These are phyloP conservation scores for Monopterus albus DNA, from an alignment of 2,113 vertebrate genomes.

Conservation along the genomic window DNA sequence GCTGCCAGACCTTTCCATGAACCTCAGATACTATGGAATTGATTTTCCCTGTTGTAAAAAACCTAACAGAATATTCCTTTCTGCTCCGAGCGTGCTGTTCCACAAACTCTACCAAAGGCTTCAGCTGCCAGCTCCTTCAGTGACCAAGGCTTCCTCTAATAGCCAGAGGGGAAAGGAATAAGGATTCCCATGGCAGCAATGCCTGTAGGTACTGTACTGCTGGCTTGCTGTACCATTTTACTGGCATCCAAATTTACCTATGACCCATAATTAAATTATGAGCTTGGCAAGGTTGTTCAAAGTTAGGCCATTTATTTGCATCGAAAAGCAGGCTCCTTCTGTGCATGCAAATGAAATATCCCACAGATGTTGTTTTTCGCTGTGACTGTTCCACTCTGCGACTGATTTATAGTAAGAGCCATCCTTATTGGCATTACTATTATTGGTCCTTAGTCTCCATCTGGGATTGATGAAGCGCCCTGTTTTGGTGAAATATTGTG, in stretches of 20 bases:
- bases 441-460: no score
- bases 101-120: slow-evolving; percentile 40
- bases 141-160: slow-evolving; percentile 26
- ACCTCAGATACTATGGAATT: slow-evolving; percentile 44
- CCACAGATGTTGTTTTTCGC: not conserved
- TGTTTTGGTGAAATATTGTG: no score
- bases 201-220: not conserved
- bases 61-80: slow-evolving; percentile 45
- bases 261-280: slow-evolving; percentile 49
- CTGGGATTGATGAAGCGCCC: no score
- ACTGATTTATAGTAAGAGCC: no score
- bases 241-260: slow-evolving; percentile 53
- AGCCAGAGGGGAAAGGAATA: slow-evolving; percentile 29
- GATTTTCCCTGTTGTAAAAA: slow-evolving; percentile 34
- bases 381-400: no score
- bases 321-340: not conserved
- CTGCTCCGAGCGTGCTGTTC: slow-evolving; percentile 9
- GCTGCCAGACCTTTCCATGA: slow-evolving; percentile 36
- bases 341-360: not conserved
- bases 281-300: slow-evolving; percentile 44
- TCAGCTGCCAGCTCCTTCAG: slow-evolving; percentile 4
- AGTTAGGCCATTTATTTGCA: slow-evolving; percentile 28
- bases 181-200: slow-evolving; percentile 14
- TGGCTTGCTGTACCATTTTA: slow-evolving; percentile 1
- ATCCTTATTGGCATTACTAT: no score